These are phyloP conservation scores for Parambassis ranga DNA, from an alignment of 2,797 vertebrate genomes.

Conservation along the genomic window DNA sequence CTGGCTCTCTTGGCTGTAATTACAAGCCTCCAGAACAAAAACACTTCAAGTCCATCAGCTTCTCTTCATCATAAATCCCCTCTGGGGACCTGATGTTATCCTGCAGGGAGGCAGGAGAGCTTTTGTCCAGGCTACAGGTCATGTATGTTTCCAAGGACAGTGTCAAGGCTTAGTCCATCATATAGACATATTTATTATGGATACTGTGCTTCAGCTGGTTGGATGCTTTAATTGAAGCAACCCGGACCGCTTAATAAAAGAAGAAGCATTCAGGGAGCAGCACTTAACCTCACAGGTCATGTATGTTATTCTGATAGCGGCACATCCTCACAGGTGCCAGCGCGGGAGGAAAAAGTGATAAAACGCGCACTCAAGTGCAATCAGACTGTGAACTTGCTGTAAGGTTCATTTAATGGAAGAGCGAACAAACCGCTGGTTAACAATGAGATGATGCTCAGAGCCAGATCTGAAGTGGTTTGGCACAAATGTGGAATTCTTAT, in stretches of 20 bases:
- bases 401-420: not conserved
- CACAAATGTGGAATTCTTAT: not conserved
- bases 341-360: not conserved
- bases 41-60: constrained; percentile 59
- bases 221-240: constrained; percentile 39
- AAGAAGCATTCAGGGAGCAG: constrained; percentile 22
- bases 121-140: constrained; percentile 27
- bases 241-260: constrained; percentile 25
- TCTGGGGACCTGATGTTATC: constrained; percentile 31
- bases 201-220: not conserved
- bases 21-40: constrained; percentile 56
- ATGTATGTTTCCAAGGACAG: not conserved
- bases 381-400: not conserved
- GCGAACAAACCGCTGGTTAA: not conserved
- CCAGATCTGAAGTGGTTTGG: not conserved
- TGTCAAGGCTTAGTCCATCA: constrained; percentile 18
- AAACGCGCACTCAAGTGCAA: not conserved
- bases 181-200: constrained; percentile 2
- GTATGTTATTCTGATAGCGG: constrained; percentile 13
- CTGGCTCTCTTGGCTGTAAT: constrained; percentile 43
- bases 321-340: not conserved
- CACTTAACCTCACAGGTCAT: constrained; percentile 34
- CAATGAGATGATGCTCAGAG: not conserved
- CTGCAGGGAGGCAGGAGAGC: constrained; percentile 25
- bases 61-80: constrained; percentile 49